phyloP scores from a whole-genome alignment of 1,140 invertebrate species.

The Sitobion miscanthi region DNA sequence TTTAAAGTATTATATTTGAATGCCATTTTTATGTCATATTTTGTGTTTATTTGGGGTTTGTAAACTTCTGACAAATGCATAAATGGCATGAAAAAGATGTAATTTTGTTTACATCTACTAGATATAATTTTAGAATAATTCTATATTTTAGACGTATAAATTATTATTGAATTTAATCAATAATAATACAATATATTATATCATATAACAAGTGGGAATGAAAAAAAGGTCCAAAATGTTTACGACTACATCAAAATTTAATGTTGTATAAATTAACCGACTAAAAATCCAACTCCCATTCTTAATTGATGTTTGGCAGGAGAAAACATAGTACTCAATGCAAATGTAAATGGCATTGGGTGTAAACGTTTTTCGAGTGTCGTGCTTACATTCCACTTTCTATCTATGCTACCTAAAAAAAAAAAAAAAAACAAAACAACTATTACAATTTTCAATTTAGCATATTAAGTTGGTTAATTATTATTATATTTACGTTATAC shows the following conservation, averaged over 20 bases:
- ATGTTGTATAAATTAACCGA: slow-evolving; percentile 71
- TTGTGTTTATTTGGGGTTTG: not conserved
- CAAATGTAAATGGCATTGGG: slow-evolving; percentile 92
- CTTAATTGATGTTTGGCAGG: slow-evolving; percentile 88
- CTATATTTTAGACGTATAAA: not conserved
- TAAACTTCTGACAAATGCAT: not conserved
- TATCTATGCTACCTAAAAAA: slow-evolving; percentile 84
- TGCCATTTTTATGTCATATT: not conserved
- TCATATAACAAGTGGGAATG: slow-evolving; percentile 4
- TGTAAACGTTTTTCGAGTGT: slow-evolving; percentile 92
- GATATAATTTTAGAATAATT: not conserved
- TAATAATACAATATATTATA: not conserved
- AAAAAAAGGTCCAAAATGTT: slow-evolving; percentile 25
- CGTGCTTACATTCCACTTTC: slow-evolving; percentile 93
- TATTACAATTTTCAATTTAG: not conserved
- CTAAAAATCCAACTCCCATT: slow-evolving; percentile 85
- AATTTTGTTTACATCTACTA: not conserved
- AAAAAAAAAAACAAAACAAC: not conserved
- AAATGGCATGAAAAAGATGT: not conserved
- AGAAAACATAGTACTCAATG: slow-evolving; percentile 90
- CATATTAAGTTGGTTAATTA: not conserved
- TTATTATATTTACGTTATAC: not conserved
- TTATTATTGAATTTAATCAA: slow-evolving; percentile 26
- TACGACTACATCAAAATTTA: slow-evolving; percentile 44
- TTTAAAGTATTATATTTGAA: not conserved